Evolutionary conservation across 2,113 vertebrate genomes (phyloP), one percentile per base, ranked within the genome.

Genomic region (Cyanocitta stelleri): DNA sequence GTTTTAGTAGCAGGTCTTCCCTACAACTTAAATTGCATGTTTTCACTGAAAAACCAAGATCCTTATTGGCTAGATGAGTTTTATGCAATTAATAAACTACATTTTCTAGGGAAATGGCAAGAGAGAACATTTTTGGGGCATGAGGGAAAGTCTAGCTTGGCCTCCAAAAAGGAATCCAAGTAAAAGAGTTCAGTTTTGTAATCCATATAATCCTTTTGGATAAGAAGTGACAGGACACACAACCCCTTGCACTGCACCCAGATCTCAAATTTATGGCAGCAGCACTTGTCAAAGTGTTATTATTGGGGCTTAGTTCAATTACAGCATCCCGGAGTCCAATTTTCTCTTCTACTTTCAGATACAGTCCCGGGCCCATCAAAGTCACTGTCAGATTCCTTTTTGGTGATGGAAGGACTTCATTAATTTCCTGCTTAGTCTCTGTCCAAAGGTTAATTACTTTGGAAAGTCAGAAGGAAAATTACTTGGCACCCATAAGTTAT

Each of bases 381-480:
- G 83, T 68, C 48, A 16, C 62, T 35, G 54, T 64, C 59, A 73
- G 62, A 85, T 85, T 93, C 87, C 78, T 85, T 85, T 80, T 66
- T 2, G 4, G 71, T 91, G 75, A 82, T 83, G 94, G 74, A 89
- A 86, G 78, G 67, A 73, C 75, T 93, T 90, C 63, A 41, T 89
- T 92, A 52, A 63, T 83, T 95, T 91, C 91, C 75, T 95, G 85
- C 78, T 91, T 88, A 54, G 71, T 58, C 81, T 91, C 5, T 18
- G 72, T 91, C 92, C 51, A 76, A 93, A 96, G 91, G 89, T 96
- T 89, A 96, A 90, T 95, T 96, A 91, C 82, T 91, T 87, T 73
- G 87, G 89, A 95, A 94, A 89, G 91, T 67, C 86, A 82, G 63
- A 72, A 91, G 71, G 75, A 91, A 87, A 95, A 87, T 79, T 33